These are phyloP conservation scores for Ormyrus labotus DNA, from an alignment of 2,888 invertebrate species.

Conservation along the genomic window DNA sequence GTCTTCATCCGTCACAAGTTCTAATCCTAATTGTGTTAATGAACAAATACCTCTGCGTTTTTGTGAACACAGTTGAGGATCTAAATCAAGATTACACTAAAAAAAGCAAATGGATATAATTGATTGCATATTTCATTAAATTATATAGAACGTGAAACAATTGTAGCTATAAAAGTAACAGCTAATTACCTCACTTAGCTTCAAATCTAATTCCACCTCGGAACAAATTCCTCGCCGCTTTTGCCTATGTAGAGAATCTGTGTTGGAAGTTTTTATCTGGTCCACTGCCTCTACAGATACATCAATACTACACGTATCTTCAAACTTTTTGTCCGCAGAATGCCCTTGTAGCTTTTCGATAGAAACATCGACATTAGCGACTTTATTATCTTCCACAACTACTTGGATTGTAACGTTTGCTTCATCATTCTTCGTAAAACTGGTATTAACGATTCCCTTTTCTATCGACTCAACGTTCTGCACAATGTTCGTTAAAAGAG, in stretches of 20 bases:
- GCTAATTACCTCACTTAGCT: slow-evolving; percentile 7
- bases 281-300: slow-evolving; percentile 16
- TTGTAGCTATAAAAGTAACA: not conserved
- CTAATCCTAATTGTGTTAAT: slow-evolving; percentile 76
- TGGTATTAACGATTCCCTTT: slow-evolving; percentile 65
- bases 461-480: slow-evolving; percentile 65
- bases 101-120: not conserved
- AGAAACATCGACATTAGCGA: slow-evolving; percentile 42
- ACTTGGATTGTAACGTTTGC: slow-evolving; percentile 53
- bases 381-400: slow-evolving; percentile 52
- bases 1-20: slow-evolving; percentile 62
- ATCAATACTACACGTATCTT: slow-evolving; percentile 38
- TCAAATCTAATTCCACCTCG: slow-evolving; percentile 75
- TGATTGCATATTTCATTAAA: not conserved
- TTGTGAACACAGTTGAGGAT: slow-evolving; percentile 74
- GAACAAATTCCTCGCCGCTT: slow-evolving; percentile 76
- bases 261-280: slow-evolving; percentile 44
- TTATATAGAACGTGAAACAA: not conserved
- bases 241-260: slow-evolving; percentile 61
- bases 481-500: slow-evolving; percentile 67
- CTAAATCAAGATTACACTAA: slow-evolving; percentile 45
- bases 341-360: slow-evolving; percentile 51
- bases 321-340: slow-evolving; percentile 49
- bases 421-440: slow-evolving; percentile 58
- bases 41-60: slow-evolving; percentile 80